Percentiles rank a stretch among this genome's conserved stretches.
These are phyloP conservation scores for Sinohyriopsis cumingii DNA, from an alignment of 2,888 invertebrate genomes.

Conservation along the genomic window DNA sequence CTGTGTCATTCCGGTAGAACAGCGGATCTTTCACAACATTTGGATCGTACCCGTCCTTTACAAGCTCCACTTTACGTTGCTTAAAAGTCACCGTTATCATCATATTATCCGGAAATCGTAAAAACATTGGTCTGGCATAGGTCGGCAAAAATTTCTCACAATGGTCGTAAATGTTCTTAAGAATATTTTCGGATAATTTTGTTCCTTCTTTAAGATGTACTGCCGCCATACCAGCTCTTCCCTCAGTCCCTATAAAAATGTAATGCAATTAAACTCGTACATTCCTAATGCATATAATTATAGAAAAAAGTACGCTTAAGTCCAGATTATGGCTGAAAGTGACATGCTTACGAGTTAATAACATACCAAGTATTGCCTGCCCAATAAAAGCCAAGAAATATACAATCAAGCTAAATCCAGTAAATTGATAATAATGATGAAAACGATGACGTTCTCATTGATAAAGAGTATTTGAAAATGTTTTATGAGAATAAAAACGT, in stretches of 20 bases:
- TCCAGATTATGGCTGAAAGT: too few relatives aligned
- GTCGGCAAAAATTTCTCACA: constrained; percentile 44
- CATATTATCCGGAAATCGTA: constrained; percentile 46
- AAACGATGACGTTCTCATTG: too few relatives aligned
- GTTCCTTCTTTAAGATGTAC: constrained; percentile 37
- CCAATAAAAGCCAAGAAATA: too few relatives aligned
- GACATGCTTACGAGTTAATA: too few relatives aligned
- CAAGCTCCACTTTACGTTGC: constrained; percentile 55
- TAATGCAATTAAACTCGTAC: background rate
- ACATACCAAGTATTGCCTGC: too few relatives aligned
- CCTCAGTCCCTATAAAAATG: constrained; percentile 36
- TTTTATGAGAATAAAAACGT: too few relatives aligned
- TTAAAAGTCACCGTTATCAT: constrained; percentile 55
- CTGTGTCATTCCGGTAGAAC: constrained; percentile 40
- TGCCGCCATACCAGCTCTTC: constrained; percentile 59
- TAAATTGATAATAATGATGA: too few relatives aligned
- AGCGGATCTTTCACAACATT: constrained; percentile 43
- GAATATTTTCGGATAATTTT: constrained; percentile 13
- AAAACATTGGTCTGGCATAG: constrained; percentile 54
- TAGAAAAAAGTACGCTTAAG: too few relatives aligned
- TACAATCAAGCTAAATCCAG: too few relatives aligned
- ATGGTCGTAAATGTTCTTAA: constrained; percentile 31
- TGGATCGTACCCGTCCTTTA: constrained; percentile 60
- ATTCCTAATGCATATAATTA: background rate
- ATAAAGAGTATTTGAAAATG: too few relatives aligned